Evolutionary conservation across 2,888 invertebrate genomes (phyloP).

Genomic region (Brachyptera putata): DNA sequence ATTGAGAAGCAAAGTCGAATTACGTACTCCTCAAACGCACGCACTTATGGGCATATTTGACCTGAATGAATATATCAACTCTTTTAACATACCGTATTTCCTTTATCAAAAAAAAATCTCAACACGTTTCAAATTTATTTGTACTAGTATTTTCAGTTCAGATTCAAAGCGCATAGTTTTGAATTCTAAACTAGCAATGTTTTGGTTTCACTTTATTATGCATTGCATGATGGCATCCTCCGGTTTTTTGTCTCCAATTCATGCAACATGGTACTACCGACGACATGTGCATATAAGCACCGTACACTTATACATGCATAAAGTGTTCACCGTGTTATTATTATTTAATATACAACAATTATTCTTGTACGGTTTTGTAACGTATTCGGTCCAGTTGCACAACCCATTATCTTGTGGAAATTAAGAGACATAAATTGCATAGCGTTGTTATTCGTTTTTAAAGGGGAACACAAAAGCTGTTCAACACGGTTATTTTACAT

Average conservation of each 20-base stretch:
- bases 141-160: constrained; percentile 1
- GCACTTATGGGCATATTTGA: no score
- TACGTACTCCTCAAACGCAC: no score
- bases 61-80: no score
- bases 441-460: not conserved
- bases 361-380: constrained; percentile 7
- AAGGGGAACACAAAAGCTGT: not conserved
- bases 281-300: constrained; percentile 11
- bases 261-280: not conserved
- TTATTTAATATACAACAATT: constrained; percentile 3
- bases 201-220: constrained; percentile 13
- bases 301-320: constrained; percentile 10
- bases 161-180: constrained; percentile 10
- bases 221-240: constrained; percentile 4
- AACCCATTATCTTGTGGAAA: constrained; percentile 14
- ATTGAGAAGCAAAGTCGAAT: no score
- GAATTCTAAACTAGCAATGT: not conserved
- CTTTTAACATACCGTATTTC: constrained; percentile 11
- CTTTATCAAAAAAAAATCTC: not conserved
- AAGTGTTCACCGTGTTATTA: constrained; percentile 16
- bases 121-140: constrained; percentile 7
- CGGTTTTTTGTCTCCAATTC: constrained; percentile 12
- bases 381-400: constrained; percentile 13
- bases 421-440: constrained; percentile 3
- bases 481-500: not conserved